A percentile compares a stretch with the other conserved stretches of the same genome.
phyloP scores from a whole-genome alignment of 2,888 invertebrate species.

The Drosophila prostipennis region DNA sequence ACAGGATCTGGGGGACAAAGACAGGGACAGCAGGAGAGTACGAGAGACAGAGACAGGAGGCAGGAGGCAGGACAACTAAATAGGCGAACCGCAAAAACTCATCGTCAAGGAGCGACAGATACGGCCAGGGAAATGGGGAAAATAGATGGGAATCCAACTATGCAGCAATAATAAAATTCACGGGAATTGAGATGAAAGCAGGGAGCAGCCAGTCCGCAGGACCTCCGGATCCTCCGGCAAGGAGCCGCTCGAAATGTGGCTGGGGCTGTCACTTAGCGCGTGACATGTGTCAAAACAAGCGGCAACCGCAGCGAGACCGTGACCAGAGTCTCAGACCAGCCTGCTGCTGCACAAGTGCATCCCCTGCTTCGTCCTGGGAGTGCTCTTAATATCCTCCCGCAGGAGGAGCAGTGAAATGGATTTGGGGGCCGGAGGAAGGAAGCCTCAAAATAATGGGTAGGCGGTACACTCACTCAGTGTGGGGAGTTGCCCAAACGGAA shows the following conservation, averaged over 20 bases:
- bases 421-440: conserved; percentile 2
- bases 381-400: conserved; percentile 36
- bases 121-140: conserved; percentile 23
- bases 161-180: conserved; percentile 74
- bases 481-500: neutral
- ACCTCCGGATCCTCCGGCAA: conserved; percentile 16
- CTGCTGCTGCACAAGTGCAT: conserved; percentile 26
- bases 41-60: conserved; percentile 16
- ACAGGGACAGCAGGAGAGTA: conserved; percentile 9
- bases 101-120: conserved; percentile 47
- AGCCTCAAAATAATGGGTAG: conserved; percentile 6
- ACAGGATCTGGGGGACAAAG: conserved; percentile 19
- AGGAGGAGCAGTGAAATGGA: conserved; percentile 13
- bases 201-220: conserved; percentile 12
- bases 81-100: conserved; percentile 54
- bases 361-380: conserved; percentile 10
- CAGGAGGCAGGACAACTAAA: conserved; percentile 57
- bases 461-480: neutral
- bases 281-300: conserved; percentile 64
- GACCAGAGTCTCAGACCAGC: conserved; percentile 20
- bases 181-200: conserved; percentile 65
- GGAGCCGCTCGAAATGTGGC: conserved; percentile 40
- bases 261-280: conserved; percentile 59
- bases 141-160: conserved; percentile 30
- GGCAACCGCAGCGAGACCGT: conserved; percentile 47